Base-by-base conservation (phyloP, 2,888 invertebrate genomes). In the Amphipyra tragopoginis region DNA sequence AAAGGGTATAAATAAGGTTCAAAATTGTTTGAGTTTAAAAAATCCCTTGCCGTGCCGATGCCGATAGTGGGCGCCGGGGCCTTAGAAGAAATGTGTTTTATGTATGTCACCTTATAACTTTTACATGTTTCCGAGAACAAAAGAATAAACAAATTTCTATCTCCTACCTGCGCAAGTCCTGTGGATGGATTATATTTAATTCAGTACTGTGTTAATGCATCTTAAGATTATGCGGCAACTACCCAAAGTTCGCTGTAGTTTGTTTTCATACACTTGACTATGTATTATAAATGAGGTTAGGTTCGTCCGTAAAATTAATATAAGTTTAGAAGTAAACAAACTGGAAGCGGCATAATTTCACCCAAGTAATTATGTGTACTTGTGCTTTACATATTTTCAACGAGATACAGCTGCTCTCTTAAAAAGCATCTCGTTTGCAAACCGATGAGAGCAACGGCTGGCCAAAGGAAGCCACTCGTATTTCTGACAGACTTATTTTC, bases 201-300 rank as follows among this genome's bases (percentile, higher is more conserved):
- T 36, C 36, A 43, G 10, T 21, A 15, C 5, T 0, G 9, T 54
- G 50, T 13, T 43, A 72, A 72, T 48, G 39, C 54, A 11, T 33
- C 43, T 54, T 57, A 47, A 58, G 9, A 51, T 58, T 47, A 51
- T 54, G 4, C 39, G 14, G 26, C 51, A 66, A 48, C 54, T 52
- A 59, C n/a, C 10, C 7, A 52, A 58, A 72, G 36, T 65, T 72
- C 33, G 29, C 15, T 11, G 34, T 54, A 50, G 43, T 58, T 66
- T 51, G 51, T 69, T 72, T 58, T 58, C 67, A 54, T 55, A 58
- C 36, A 45, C 59, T 72, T 47, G 10, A 38, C 15, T 51, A 44
- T 51, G 43, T 51, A 73, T 55, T 58, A 44, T 48, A 55, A 54
- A 66, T 55, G 4, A 34, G 21, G 21, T 21, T 21, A 21, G 21